Evolutionary conservation across 2,888 invertebrate species (phyloP).

Genomic region (Pyrocoelia pectoralis): DNA sequence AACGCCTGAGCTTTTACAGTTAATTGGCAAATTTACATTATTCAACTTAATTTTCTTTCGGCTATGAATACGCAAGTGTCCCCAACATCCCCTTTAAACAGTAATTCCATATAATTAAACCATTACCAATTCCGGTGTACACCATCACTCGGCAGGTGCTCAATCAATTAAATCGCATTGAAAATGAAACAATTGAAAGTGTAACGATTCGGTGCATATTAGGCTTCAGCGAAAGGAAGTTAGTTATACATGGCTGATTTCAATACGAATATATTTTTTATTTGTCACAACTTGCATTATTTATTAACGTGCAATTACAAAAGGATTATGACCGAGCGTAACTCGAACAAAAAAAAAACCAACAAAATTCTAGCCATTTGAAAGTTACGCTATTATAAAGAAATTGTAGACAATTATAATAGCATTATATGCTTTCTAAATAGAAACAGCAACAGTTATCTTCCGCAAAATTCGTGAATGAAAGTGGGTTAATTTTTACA

Average conservation of each 20-base stretch:
- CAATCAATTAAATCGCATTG: neutral
- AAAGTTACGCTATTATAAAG: conserved; percentile 2
- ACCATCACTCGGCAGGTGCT: neutral
- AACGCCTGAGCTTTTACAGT: too few species aligned
- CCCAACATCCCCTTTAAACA: too few species aligned
- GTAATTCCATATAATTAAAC: neutral
- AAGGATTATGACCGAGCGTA: conserved; percentile 10
- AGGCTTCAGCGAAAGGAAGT: conserved; percentile 24
- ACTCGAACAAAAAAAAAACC: neutral
- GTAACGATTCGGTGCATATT: conserved; percentile 8
- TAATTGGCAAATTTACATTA: too few species aligned
- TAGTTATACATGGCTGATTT: conserved; percentile 17
- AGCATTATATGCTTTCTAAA: conserved; percentile 9
- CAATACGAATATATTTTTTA: conserved; percentile 21
- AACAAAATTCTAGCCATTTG: neutral
- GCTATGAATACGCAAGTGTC: too few species aligned
- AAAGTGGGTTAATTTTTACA: conserved; percentile 2
- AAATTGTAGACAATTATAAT: neutral
- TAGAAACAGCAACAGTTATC: neutral
- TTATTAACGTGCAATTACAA: conserved; percentile 23
- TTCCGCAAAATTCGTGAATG: conserved; percentile 6
- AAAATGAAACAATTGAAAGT: neutral
- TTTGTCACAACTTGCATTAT: conserved; percentile 25
- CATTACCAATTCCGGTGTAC: neutral
- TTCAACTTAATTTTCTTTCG: too few species aligned